phyloP scores from a whole-genome alignment of 2,797 vertebrate species.

The Hippopotamyrus pictus region DNA sequence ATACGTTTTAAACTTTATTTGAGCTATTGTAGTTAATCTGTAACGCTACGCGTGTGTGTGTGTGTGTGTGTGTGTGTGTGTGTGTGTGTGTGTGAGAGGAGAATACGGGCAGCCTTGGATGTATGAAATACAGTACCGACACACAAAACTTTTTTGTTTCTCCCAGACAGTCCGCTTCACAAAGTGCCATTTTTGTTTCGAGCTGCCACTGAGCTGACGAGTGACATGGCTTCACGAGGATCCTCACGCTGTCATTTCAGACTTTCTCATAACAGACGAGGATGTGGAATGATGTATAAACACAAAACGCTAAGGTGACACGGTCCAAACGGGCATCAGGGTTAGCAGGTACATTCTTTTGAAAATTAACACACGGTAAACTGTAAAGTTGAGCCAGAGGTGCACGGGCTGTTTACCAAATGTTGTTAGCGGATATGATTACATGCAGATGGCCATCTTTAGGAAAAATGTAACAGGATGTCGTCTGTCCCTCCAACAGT shows the following conservation, averaged over 20 bases:
- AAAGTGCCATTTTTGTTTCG: background rate
- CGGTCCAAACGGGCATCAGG: background rate
- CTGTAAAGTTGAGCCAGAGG: background rate
- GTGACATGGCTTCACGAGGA: background rate
- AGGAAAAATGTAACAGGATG: background rate
- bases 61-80: background rate
- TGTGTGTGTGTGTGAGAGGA: background rate
- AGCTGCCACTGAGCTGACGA: background rate
- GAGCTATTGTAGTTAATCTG: constrained; percentile 23
- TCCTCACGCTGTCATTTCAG: background rate
- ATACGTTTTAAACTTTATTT: constrained; percentile 8
- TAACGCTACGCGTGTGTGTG: background rate
- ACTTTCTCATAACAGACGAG: background rate
- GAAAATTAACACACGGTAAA: background rate
- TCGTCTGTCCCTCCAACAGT: background rate
- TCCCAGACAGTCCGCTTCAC: background rate
- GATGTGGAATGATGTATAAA: background rate
- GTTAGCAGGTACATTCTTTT: background rate
- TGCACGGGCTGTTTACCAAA: background rate
- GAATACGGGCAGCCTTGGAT: background rate
- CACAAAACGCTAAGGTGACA: background rate
- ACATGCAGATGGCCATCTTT: background rate
- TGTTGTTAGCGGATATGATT: background rate
- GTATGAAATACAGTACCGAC: background rate
- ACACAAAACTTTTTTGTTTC: background rate